Percentiles rank a stretch among this genome's conserved stretches.
These are phyloP conservation scores for Trypoxylon attenuatum DNA, from an alignment of 2,888 invertebrate genomes.

Conservation along the genomic window DNA sequence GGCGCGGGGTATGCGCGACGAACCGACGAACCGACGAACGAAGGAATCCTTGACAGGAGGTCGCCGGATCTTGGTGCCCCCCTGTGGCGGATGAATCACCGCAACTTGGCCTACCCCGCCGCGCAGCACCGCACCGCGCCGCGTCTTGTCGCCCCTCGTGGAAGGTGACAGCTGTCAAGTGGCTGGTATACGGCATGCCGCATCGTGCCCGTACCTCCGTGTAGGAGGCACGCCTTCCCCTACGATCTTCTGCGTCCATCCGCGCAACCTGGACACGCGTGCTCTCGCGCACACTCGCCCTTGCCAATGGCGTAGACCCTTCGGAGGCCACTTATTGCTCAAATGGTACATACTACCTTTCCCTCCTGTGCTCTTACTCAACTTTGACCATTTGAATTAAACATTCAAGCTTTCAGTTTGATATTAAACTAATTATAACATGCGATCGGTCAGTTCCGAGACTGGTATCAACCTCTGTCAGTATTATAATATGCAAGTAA, in stretches of 20 bases:
- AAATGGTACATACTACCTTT: no score
- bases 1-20: constrained; percentile 59
- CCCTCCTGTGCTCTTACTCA: no score
- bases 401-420: no score
- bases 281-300: constrained; percentile 2
- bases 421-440: no score
- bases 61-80: constrained; percentile 65
- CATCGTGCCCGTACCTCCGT: constrained; percentile 34
- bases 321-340: no score
- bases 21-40: no score
- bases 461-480: no score
- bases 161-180: constrained; percentile 73
- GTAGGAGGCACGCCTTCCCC: constrained; percentile 53
- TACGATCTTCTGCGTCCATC: constrained; percentile 4
- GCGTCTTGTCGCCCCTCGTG: constrained; percentile 67
- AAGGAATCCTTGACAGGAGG: constrained; percentile 70
- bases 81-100: constrained; percentile 71
- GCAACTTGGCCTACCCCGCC: constrained; percentile 59
- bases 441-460: no score
- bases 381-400: no score
- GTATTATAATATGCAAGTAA: no score
- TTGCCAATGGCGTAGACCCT: constrained; percentile 12
- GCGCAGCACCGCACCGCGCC: constrained; percentile 65
- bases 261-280: constrained; percentile 1
- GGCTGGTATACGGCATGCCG: constrained; percentile 51